Evolutionary conservation across 1,140 invertebrate genomes (phyloP).

Genomic region (Zaprionus vittiger): DNA sequence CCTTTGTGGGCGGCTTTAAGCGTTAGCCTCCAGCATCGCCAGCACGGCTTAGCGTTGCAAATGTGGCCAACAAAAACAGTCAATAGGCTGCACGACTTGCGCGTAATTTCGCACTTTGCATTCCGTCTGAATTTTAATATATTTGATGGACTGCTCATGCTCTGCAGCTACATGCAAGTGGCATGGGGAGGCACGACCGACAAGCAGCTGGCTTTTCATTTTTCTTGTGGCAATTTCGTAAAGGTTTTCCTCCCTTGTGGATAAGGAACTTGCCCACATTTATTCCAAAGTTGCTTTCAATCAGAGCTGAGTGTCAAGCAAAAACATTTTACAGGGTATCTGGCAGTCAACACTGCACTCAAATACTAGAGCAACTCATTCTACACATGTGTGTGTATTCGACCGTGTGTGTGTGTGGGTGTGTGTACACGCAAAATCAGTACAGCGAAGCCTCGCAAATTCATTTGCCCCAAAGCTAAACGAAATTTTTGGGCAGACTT

Average conservation of each 20-base stretch:
- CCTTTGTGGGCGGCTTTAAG: neutral
- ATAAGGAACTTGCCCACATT: too few species aligned
- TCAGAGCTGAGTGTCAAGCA: neutral
- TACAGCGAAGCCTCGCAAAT: neutral
- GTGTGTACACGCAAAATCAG: neutral
- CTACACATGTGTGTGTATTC: neutral
- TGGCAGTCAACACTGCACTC: neutral
- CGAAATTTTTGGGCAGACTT: neutral
- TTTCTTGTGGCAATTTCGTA: too few species aligned
- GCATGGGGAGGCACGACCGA: too few species aligned
- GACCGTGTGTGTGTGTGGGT: neutral
- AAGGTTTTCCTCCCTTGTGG: too few species aligned
- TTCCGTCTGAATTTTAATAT: conserved; percentile 6
- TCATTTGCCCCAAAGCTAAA: conserved; percentile 1
- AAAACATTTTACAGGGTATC: neutral
- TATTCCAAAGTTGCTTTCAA: too few species aligned
- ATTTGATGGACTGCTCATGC: neutral
- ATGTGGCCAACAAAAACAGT: neutral
- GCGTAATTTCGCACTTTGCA: conserved; percentile 3
- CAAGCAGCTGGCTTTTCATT: too few species aligned
- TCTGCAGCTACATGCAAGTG: too few species aligned
- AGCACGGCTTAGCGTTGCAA: neutral
- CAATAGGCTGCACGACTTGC: neutral
- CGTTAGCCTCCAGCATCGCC: neutral
- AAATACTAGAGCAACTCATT: neutral